A percentile compares a stretch with the other conserved stretches of the same genome.
phyloP scores from a whole-genome alignment of 2,797 vertebrate genomes.

The Adelosebastes latens region DNA sequence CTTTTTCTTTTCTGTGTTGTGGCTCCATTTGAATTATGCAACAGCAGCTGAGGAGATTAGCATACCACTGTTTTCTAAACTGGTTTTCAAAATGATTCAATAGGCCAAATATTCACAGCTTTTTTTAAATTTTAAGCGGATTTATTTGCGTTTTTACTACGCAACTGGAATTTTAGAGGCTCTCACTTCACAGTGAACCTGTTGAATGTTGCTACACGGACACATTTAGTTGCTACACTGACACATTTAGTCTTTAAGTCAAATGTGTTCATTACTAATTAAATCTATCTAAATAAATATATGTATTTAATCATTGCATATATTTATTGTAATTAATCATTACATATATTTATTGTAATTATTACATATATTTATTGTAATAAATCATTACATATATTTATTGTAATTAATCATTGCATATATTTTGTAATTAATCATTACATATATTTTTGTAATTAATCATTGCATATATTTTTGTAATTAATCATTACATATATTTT shows the following conservation, averaged over 20 bases:
- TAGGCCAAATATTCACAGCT: conserved; percentile 17
- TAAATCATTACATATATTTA: too few relatives aligned
- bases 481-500: too few relatives aligned
- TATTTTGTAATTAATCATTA: too few relatives aligned
- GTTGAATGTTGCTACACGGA: neutral
- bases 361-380: too few relatives aligned
- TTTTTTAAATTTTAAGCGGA: conserved; percentile 39
- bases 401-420: too few relatives aligned
- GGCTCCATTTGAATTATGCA: conserved; percentile 37
- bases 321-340: too few relatives aligned
- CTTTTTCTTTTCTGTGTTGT: neutral
- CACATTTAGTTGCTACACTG: too few relatives aligned
- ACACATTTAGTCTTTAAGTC: neutral
- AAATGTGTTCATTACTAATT: neutral
- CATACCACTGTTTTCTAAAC: conserved; percentile 40
- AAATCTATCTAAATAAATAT: too few relatives aligned
- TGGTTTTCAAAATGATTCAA: conserved; percentile 31
- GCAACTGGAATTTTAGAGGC: neutral
- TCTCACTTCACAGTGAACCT: neutral
- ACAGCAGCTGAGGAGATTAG: conserved; percentile 62
- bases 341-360: too few relatives aligned
- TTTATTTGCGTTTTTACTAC: conserved; percentile 17
- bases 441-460: too few relatives aligned
- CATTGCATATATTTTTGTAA: too few relatives aligned
- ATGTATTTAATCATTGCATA: too few relatives aligned